These are phyloP conservation scores for Conger conger DNA, from an alignment of 2,113 vertebrate species.

Conservation along the genomic window DNA sequence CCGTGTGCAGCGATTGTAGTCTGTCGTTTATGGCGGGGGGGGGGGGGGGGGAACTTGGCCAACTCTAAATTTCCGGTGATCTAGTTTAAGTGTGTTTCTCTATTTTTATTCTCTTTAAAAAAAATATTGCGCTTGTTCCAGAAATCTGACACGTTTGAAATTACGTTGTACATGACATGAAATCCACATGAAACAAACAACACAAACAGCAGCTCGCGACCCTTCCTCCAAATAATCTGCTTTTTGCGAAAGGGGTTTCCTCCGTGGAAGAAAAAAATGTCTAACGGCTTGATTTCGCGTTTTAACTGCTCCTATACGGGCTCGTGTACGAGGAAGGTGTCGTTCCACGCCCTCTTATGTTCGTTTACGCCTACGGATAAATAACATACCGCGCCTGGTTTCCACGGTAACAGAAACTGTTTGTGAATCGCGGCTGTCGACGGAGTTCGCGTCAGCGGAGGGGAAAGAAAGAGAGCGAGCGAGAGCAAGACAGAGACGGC, in stretches of 20 bases:
- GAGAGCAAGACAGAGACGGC: no score
- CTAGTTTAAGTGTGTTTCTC: neutral
- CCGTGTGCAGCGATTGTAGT: neutral
- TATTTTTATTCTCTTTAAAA: neutral
- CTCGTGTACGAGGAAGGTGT: neutral
- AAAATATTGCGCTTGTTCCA: neutral
- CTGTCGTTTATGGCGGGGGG: no score
- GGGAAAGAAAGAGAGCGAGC: neutral
- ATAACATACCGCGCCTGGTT: neutral
- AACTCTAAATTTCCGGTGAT: neutral
- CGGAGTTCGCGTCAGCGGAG: no score
- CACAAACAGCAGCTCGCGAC: neutral
- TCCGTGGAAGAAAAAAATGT: neutral
- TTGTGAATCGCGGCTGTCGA: neutral
- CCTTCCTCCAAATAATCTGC: neutral
- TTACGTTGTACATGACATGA: no score
- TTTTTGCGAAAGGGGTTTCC: neutral
- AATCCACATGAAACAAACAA: no score
- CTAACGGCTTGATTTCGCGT: neutral
- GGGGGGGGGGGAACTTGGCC: neutral
- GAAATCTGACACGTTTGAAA: no score
- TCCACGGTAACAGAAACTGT: neutral
- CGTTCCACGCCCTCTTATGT: neutral
- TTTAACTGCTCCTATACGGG: neutral
- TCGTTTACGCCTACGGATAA: neutral